phyloP scores from a whole-genome alignment of 1,140 invertebrate genomes.

The Dendroctonus ponderosae region DNA sequence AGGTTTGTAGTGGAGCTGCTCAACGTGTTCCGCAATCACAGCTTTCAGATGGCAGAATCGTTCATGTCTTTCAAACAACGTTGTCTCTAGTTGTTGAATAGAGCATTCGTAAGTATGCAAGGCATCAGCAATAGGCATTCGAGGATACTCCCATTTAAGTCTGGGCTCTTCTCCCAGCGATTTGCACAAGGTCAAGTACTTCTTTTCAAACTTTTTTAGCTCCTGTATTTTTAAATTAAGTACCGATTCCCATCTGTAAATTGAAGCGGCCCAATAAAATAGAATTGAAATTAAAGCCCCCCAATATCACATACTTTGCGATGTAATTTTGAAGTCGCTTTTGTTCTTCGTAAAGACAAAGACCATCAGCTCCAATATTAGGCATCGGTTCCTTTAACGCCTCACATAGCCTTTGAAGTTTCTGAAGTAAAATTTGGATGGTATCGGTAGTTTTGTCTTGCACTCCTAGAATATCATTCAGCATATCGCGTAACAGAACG shows the following conservation, averaged over 20 bases:
- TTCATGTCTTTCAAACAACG: slow-evolving; percentile 56
- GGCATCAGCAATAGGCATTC: slow-evolving; percentile 55
- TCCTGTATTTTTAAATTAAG: slow-evolving; percentile 8
- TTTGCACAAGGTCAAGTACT: slow-evolving; percentile 41
- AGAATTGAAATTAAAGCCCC: neutral
- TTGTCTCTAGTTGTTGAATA: slow-evolving; percentile 55
- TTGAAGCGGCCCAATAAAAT: slow-evolving; percentile 8
- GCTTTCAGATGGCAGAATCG: slow-evolving; percentile 55
- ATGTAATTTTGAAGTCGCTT: slow-evolving; percentile 20
- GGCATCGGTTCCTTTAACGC: slow-evolving; percentile 23
- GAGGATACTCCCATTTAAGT: slow-evolving; percentile 49
- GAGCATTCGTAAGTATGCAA: slow-evolving; percentile 54
- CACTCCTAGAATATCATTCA: slow-evolving; percentile 18
- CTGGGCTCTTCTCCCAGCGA: slow-evolving; percentile 52
- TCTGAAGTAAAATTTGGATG: slow-evolving; percentile 19
- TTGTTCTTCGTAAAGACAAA: slow-evolving; percentile 29
- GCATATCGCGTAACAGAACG: slow-evolving; percentile 18
- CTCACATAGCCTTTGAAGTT: slow-evolving; percentile 13
- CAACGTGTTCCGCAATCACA: slow-evolving; percentile 57
- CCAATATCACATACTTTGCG: slow-evolving; percentile 22
- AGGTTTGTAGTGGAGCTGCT: slow-evolving; percentile 56
- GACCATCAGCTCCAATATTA: slow-evolving; percentile 19
- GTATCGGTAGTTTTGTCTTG: slow-evolving; percentile 13
- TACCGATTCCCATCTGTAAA: slow-evolving; percentile 30
- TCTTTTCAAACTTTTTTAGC: slow-evolving; percentile 8